Evolutionary conservation across 2,113 vertebrate species (phyloP), one percentile per base, ranked within the genome.

Genomic region (Sciurus niger): DNA sequence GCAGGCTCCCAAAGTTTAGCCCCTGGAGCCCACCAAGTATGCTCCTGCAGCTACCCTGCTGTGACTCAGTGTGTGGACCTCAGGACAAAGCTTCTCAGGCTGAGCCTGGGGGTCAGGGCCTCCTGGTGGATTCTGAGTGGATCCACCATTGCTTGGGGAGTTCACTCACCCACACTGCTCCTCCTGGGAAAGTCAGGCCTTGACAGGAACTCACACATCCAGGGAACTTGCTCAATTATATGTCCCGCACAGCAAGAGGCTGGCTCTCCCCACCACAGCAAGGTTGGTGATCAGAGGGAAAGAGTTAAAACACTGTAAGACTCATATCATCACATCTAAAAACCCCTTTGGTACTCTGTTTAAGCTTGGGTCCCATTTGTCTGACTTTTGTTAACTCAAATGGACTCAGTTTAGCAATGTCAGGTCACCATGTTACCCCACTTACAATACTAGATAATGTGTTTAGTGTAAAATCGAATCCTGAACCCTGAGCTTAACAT

Each of bases 381-480:
- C 65, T 76, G 74, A 74, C 46, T 86, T 78, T 24, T 24, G 20
- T 65, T 43, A 73, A 51, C 22, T 46, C 30, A 70, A 4, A 1
- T 25, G 28, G 22, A 3, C 46, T 93, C 77, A 3, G 24, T 77
- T 79, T 48, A 63, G 22, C 76, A 34, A 55, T 8, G 30, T 60
- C 17, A 4, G 48, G 65, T 77, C 84, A 90, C 53, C 3, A 8
- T 14, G 32, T 88, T 46, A n/a, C 46, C 32, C 53, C 70, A 58
- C 58, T 94, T 74, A 51, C 58, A 67, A 80, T 20, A 76, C 79
- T 88, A 68, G 37, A 37, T 14, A 80, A 60, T 0, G 2, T 72
- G n/a, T 77, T 78, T 67, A 60, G 48, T 43, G 83, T 70, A 70
- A 89, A 94, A 73, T 3, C 17, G 37, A 89, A 91, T 84, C 60